Base-by-base conservation (phyloP, 2,113 vertebrate species). In the Podarcis muralis region DNA sequence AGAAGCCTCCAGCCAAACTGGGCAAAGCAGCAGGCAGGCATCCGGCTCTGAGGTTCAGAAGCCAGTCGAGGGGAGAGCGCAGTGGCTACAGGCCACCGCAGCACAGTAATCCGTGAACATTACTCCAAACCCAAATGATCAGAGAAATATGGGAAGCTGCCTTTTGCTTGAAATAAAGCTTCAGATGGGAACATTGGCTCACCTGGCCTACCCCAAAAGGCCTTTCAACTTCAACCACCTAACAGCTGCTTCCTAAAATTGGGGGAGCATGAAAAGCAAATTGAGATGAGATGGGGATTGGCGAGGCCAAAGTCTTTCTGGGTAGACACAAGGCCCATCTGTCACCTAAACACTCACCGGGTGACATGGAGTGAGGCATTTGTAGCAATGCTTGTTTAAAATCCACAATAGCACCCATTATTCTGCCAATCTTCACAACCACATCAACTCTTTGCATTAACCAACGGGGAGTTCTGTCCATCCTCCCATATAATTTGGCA, bases 11-110 rank as follows among this genome's bases (percentile, higher is more conserved):
- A 69, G 25, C 48, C 75, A 43, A 77, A 62, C 2, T 3, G 0
- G 85, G 59, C 57, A 72, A 72, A 90, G 83, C 35, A 86, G 78
- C 48, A 74, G 86, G 40, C 27, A 80, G 71, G n/a, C 48, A 80
- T 6, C 23, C 87, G 69, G 72, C 85, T 75, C 57, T 3, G 53
- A 37, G 69, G 37, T 27, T 59, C 3, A 57, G 32, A 81, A 71
- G 77, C 25, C 13, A 9, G 0, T 0, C 4, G 8, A 84, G 53
- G 30, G 43, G 85, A 88, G 53, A 3, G 40, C 3, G 16, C 11
- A 69, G 4, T 4, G 23, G 25, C n/a, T 79, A 65, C 27, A 75
- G 82, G 57, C 1, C 40, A 57, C 59, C 16, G 1, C 30, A 18
- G 78, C 32, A 23, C 37, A 53, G 32, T 3, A 35, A 32, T 75